Conservation (phyloP, 2,888 invertebrate species). For the Aquatica leii region DNA sequence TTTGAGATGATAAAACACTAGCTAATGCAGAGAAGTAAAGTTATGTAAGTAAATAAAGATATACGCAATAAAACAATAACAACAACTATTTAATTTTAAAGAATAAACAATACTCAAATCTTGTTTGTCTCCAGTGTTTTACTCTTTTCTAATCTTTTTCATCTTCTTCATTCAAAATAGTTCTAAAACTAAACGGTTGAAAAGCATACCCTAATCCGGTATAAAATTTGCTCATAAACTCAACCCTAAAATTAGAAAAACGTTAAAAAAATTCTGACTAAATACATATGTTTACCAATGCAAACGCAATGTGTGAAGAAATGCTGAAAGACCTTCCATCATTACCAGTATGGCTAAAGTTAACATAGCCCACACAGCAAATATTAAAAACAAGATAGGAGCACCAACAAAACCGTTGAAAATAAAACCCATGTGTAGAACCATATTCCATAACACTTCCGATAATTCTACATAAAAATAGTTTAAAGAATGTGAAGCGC, state of each 20-base stretch:
- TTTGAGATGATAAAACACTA: too few species aligned
- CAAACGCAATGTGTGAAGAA: constrained; percentile 86
- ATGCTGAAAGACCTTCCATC: constrained; percentile 93
- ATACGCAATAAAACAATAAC: background rate
- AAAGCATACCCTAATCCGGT: constrained; percentile 71
- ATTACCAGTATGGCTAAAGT: constrained; percentile 84
- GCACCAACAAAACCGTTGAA: constrained; percentile 58
- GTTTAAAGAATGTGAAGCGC: too few species aligned
- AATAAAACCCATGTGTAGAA: constrained; percentile 62
- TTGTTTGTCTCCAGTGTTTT: too few species aligned
- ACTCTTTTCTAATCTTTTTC: too few species aligned
- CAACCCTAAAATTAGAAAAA: constrained; percentile 66
- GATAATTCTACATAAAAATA: constrained; percentile 70
- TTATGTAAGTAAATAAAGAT: background rate
- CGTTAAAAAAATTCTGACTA: background rate
- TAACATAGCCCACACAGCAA: constrained; percentile 80
- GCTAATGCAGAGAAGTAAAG: too few species aligned
- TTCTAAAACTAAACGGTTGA: constrained; percentile 73
- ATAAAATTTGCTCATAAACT: constrained; percentile 81
- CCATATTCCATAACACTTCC: constrained; percentile 80
- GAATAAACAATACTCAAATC: background rate
- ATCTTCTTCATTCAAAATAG: too few species aligned
- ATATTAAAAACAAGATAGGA: constrained; percentile 69
- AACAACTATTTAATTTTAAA: background rate
- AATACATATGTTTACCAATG: constrained; percentile 73